These are phyloP conservation scores for Melanotaenia parkinsoni DNA, from an alignment of 2,797 vertebrate species.

Conservation along the genomic window DNA sequence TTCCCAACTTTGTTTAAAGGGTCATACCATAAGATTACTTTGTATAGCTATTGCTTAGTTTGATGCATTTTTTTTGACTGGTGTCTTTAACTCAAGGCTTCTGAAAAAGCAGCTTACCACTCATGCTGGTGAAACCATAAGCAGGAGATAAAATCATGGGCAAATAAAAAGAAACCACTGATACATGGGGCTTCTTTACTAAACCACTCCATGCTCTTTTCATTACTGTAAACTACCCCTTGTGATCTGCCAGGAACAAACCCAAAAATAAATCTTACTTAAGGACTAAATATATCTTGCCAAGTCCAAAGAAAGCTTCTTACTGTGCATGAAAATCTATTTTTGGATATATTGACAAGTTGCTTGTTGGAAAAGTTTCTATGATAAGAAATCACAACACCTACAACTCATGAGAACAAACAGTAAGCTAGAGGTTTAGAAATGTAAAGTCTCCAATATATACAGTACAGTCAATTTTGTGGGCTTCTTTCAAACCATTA, in stretches of 20 bases:
- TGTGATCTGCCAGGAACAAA: slow-evolving; percentile 7
- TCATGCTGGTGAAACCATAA: background rate
- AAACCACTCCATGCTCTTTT: background rate
- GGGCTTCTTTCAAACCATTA: slow-evolving; percentile 14
- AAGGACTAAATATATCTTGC: background rate
- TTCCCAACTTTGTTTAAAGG: too few relatives aligned
- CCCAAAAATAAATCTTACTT: background rate
- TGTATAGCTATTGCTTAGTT: too few relatives aligned
- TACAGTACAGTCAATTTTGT: background rate
- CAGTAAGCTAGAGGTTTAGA: background rate
- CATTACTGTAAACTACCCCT: too few relatives aligned
- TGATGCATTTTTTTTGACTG: too few relatives aligned
- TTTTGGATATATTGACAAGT: background rate
- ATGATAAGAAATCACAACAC: background rate
- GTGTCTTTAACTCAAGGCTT: background rate
- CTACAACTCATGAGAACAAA: background rate
- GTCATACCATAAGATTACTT: too few relatives aligned
- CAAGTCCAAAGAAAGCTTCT: background rate
- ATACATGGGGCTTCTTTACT: background rate
- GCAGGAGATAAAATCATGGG: background rate
- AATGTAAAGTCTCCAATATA: background rate
- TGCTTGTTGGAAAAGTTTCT: background rate
- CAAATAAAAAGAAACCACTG: background rate
- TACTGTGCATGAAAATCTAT: background rate
- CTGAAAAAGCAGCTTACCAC: background rate